A percentile compares a stretch with the other conserved stretches of the same genome.
Conservation (phyloP, 2,113 vertebrate genomes). For the Trochalopteron elliotii region DNA sequence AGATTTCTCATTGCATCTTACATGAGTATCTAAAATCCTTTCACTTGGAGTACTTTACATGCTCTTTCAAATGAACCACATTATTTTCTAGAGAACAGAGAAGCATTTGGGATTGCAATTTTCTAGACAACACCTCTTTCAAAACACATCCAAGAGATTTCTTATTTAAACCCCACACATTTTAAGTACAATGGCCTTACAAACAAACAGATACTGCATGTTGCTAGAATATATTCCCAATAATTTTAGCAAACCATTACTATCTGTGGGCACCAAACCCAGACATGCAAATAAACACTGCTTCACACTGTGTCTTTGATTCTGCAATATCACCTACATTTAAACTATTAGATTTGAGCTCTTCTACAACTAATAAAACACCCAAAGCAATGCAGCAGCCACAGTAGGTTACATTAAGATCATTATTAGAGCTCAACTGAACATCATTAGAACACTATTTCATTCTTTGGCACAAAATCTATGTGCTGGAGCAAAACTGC, state of each 20-base stretch:
- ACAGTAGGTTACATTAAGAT: background rate
- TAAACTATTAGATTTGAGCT: background rate
- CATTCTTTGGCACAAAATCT: background rate
- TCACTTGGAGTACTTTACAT: background rate
- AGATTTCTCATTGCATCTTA: background rate
- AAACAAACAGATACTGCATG: background rate
- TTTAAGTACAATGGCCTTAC: background rate
- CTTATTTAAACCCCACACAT: background rate
- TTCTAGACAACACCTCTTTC: background rate
- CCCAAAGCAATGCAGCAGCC: background rate
- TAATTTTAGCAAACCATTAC: background rate
- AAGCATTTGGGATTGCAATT: background rate
- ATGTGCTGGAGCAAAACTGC: background rate
- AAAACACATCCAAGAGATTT: background rate
- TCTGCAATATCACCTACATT: background rate
- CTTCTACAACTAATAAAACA: background rate
- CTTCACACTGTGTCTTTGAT: background rate
- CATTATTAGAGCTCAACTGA: background rate
- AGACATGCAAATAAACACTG: background rate
- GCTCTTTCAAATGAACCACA: background rate
- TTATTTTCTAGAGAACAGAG: background rate
- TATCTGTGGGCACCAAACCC: background rate
- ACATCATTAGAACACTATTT: background rate
- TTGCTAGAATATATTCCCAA: background rate
- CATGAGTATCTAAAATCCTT: background rate